Evolutionary conservation across 2,888 invertebrate species (phyloP), one percentile per base, ranked within the genome.

Genomic region (Tetanocera ferruginea): DNA sequence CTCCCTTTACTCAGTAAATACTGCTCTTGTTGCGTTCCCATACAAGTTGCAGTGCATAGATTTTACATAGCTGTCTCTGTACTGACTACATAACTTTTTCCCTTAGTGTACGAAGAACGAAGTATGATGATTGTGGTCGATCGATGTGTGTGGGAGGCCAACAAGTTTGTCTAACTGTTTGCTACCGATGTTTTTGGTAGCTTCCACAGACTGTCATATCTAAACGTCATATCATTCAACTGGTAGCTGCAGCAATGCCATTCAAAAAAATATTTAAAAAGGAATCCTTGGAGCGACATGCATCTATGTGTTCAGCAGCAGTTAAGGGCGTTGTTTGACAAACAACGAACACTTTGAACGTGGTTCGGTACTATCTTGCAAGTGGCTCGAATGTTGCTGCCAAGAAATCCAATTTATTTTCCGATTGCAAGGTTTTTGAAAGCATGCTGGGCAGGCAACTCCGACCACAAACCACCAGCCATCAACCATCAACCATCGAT

Each of bases 341-440:
- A 60, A 60, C 60, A 57, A 5, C 19, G 25, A 57, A 23, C 57
- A 60, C 60, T 28, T 28, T 60, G 25, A 14, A 28, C 28, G 17
- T 19, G 23, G 25, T 28, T 25, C 60, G 17, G 28, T 43, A 43
- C 43, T 11, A 11, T 43, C 25, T 28, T 25, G 25, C 25, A 60
- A 28, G 60, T 28, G 11, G 25, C 60, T 60, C 28, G 11, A 60
- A 60, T 60, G 25, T 28, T 60, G 60, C 25, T 60, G 60, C 28
- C 25, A 60, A 60, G 60, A 28, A 60, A 60, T 60, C 60, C 60
- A 60, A 60, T 60, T 60, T 60, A 60, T 60, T 60, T 60, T 17
- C 14, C 25, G 28, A 28, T 60, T 2, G 60, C 2, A 28, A 60
- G 43, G 14, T 43, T 43, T 43, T 43, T 14, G 43, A 43, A 43